Percentiles rank a stretch among this genome's conserved stretches.
Conservation (phyloP, 2,888 invertebrate species). For the Microctonus brassicae region DNA sequence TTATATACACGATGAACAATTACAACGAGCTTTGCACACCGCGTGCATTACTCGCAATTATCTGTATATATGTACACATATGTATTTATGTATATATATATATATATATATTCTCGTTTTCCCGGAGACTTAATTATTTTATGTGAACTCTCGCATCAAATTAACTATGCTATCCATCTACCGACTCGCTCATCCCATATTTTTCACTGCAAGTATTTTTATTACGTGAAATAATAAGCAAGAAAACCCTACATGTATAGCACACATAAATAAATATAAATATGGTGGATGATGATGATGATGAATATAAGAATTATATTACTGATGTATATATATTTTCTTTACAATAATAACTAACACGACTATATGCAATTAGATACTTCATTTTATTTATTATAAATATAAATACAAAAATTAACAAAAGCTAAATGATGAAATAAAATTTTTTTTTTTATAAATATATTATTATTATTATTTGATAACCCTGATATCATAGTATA, state of each 20-base stretch:
- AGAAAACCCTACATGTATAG: not conserved
- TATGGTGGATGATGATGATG: not conserved
- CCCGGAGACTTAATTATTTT: conserved; percentile 15
- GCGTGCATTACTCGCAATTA: conserved; percentile 16
- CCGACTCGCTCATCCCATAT: not conserved
- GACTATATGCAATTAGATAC: not conserved
- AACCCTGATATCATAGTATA: no score
- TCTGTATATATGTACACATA: not conserved
- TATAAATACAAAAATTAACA: no score
- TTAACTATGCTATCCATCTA: not conserved
- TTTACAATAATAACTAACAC: not conserved
- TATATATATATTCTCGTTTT: conserved; percentile 17
- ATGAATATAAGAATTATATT: not conserved
- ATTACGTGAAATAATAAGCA: conserved; percentile 13
- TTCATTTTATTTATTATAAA: no score
- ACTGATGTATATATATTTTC: not conserved
- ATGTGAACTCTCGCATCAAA: conserved; percentile 9
- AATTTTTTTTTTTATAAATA: not conserved
- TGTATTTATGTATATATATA: not conserved
- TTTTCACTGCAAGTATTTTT: not conserved
- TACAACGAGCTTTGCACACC: not conserved
- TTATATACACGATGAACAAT: conserved; percentile 9
- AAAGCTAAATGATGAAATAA: not conserved
- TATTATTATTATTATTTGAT: no score
- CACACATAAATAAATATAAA: not conserved